These are phyloP conservation scores for Nezara viridula DNA, from an alignment of 2,888 invertebrate species.

Conservation along the genomic window DNA sequence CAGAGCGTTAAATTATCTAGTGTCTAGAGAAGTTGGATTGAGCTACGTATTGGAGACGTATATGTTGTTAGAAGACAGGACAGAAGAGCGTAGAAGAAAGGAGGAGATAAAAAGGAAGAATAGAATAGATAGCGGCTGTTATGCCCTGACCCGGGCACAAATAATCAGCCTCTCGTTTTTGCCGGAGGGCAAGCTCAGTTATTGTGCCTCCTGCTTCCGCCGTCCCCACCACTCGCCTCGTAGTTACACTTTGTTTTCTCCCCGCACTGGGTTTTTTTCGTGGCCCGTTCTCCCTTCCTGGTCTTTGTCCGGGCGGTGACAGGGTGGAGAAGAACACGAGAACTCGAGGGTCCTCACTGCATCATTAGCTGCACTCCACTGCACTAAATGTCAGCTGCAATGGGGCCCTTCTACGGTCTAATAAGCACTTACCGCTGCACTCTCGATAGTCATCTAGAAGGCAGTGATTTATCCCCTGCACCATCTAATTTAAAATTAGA, in stretches of 20 bases:
- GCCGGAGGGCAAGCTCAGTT: neutral
- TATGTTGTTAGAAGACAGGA: neutral
- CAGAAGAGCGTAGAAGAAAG: neutral
- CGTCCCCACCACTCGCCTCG: neutral
- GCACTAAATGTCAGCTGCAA: slow-evolving; percentile 1
- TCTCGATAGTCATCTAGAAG: too few relatives aligned
- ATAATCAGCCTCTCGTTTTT: slow-evolving; percentile 26
- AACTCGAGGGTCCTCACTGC: neutral
- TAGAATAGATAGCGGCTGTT: slow-evolving; percentile 13
- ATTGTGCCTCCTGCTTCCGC: slow-evolving; percentile 6
- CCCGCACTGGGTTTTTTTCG: neutral
- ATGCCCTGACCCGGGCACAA: neutral
- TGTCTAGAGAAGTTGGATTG: neutral
- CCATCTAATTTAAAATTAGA: too few relatives aligned
- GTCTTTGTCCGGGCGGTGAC: neutral
- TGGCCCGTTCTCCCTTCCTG: neutral
- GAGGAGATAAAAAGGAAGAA: slow-evolving; percentile 1
- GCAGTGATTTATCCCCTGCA: too few relatives aligned
- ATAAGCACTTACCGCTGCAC: neutral
- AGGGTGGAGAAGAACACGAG: neutral
- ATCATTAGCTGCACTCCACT: slow-evolving; percentile 5
- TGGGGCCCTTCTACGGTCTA: neutral
- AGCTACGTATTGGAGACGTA: neutral
- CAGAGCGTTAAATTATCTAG: neutral
- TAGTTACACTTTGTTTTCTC: neutral